phyloP scores from a whole-genome alignment of 2,888 invertebrate species.

The Pardosa pseudoannulata region DNA sequence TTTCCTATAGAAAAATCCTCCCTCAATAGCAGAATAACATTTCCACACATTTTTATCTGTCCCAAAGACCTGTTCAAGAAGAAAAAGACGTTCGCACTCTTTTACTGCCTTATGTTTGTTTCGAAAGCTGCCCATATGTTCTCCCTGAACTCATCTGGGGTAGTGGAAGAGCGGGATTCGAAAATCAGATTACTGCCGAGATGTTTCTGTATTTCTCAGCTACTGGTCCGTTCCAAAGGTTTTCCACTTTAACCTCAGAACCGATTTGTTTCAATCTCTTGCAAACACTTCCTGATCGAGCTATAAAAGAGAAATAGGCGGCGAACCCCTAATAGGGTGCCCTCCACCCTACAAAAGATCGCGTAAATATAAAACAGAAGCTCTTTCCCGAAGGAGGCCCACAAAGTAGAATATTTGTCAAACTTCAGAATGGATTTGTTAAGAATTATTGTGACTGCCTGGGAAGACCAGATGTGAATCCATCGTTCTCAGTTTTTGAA shows the following conservation, averaged over 20 bases:
- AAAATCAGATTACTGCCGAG: background rate
- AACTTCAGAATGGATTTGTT: background rate
- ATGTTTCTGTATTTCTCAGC: slow-evolving; percentile 7
- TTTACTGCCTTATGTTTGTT: no score
- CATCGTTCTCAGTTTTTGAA: no score
- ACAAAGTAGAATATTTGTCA: slow-evolving; percentile 25
- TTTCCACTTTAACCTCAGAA: slow-evolving; percentile 40
- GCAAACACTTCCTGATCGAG: slow-evolving; percentile 37
- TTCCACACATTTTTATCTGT: no score
- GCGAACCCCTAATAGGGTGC: background rate
- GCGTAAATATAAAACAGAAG: slow-evolving; percentile 19
- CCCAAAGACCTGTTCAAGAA: no score
- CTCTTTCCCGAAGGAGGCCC: background rate
- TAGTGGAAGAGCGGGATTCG: background rate
- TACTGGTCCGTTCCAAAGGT: slow-evolving; percentile 19
- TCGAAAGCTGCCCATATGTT: no score
- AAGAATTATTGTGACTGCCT: slow-evolving; percentile 25
- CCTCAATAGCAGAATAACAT: no score
- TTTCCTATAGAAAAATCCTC: no score
- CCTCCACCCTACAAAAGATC: background rate
- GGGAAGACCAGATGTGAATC: no score
- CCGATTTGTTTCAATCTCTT: slow-evolving; percentile 44
- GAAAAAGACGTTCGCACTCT: no score
- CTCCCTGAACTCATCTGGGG: background rate
- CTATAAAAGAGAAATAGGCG: background rate